These are phyloP conservation scores for Scartelaos histophorus DNA, from an alignment of 2,113 vertebrate species.

Conservation along the genomic window DNA sequence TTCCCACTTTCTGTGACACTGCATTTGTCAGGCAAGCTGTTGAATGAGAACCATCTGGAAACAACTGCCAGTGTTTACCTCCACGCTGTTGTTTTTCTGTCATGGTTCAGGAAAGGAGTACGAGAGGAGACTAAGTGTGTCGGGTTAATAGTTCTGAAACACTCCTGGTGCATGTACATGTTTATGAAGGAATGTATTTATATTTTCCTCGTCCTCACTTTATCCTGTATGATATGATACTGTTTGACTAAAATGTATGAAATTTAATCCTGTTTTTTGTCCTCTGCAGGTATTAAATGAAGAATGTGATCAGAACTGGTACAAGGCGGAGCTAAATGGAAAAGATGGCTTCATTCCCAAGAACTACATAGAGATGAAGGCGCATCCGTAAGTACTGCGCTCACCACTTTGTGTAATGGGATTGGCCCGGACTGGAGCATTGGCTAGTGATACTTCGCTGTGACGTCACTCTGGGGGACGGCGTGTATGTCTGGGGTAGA, in stretches of 20 bases:
- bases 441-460: neutral
- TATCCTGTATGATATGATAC: neutral
- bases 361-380: constrained; percentile 99
- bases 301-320: constrained; percentile 84
- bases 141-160: too few species aligned
- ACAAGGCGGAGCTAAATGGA: constrained; percentile 96
- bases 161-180: too few species aligned
- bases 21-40: too few species aligned
- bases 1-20: too few species aligned
- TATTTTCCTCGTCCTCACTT: too few species aligned
- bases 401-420: neutral
- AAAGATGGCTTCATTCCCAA: constrained; percentile 98
- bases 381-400: constrained; percentile 90
- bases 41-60: too few species aligned
- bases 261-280: constrained; percentile 11
- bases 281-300: constrained; percentile 92
- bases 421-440: neutral
- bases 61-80: too few species aligned
- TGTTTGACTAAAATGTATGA: neutral
- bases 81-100: too few species aligned
- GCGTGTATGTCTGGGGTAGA: too few species aligned
- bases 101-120: too few species aligned
- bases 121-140: too few species aligned
- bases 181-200: too few species aligned
- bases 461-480: neutral